phyloP scores from a whole-genome alignment of 2,797 vertebrate genomes.

The Salmo trutta region DNA sequence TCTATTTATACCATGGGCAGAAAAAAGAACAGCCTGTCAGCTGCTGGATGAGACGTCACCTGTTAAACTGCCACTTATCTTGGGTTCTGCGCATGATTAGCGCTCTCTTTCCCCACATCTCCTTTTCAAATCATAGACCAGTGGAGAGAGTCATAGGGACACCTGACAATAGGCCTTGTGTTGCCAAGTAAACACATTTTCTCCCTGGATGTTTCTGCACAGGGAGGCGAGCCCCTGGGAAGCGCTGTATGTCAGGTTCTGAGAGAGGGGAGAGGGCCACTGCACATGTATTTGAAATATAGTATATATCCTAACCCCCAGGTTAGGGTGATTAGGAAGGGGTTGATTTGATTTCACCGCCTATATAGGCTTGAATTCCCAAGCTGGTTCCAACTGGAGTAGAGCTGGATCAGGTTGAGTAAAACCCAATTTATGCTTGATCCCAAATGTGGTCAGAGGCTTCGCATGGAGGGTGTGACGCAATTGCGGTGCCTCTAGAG shows the following conservation, averaged over 20 bases:
- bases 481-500: too few species aligned
- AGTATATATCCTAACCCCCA: slow-evolving; percentile 1
- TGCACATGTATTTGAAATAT: slow-evolving; percentile 23
- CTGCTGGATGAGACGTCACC: neutral
- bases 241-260: neutral
- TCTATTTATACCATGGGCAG: slow-evolving; percentile 7
- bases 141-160: slow-evolving; percentile 50
- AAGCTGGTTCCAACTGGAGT: neutral
- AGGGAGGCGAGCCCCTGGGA: slow-evolving; percentile 21
- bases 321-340: slow-evolving; percentile 19
- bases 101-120: neutral
- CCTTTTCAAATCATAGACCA: slow-evolving; percentile 41
- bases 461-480: too few species aligned
- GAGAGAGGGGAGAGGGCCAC: slow-evolving; percentile 21
- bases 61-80: neutral
- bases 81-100: neutral
- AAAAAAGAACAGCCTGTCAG: neutral
- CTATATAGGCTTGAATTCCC: neutral
- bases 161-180: slow-evolving; percentile 42
- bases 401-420: neutral
- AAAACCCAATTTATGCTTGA: too few species aligned
- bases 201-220: slow-evolving; percentile 29
- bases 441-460: too few species aligned
- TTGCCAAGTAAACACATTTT: slow-evolving; percentile 60
- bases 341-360: neutral